Evolutionary conservation across 2,797 vertebrate species (phyloP).

Genomic region (Trematomus bernacchii): DNA sequence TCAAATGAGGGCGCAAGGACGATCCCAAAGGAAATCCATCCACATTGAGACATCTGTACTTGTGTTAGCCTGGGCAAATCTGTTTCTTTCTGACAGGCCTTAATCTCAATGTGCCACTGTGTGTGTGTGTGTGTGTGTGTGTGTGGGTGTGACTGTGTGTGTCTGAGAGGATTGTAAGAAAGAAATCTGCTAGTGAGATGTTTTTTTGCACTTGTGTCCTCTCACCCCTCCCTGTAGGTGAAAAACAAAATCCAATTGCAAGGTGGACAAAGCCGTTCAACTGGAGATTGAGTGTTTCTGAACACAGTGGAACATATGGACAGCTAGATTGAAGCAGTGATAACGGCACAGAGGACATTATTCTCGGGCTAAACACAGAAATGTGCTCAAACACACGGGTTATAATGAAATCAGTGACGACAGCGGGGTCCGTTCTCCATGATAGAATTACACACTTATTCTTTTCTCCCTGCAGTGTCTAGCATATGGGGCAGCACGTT

Average conservation of each 20-base stretch:
- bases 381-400: conserved; percentile 34
- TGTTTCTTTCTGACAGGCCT: conserved; percentile 79
- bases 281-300: conserved; percentile 69
- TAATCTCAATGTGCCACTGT: conserved; percentile 75
- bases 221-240: conserved; percentile 44
- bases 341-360: conserved; percentile 71
- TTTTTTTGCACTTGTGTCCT: conserved; percentile 62
- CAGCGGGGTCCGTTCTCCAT: conserved; percentile 67
- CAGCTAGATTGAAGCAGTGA: conserved; percentile 69
- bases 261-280: conserved; percentile 78
- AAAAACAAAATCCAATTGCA: conserved; percentile 68
- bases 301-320: conserved; percentile 79
- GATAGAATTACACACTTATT: conserved; percentile 69
- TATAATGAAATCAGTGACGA: conserved; percentile 71
- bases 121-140: conserved; percentile 36
- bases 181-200: conserved; percentile 73
- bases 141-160: conserved; percentile 44
- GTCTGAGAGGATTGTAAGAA: conserved; percentile 68
- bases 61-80: conserved; percentile 78
- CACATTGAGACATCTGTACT: conserved; percentile 81
- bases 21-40: conserved; percentile 81
- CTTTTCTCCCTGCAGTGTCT: conserved; percentile 56
- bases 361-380: conserved; percentile 57
- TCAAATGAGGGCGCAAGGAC: conserved; percentile 69
- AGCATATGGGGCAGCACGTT: conserved; percentile 65